Evolutionary conservation across 2,113 vertebrate genomes (phyloP), one percentile per base, ranked within the genome.

Genomic region (Chionodraco myersi): DNA sequence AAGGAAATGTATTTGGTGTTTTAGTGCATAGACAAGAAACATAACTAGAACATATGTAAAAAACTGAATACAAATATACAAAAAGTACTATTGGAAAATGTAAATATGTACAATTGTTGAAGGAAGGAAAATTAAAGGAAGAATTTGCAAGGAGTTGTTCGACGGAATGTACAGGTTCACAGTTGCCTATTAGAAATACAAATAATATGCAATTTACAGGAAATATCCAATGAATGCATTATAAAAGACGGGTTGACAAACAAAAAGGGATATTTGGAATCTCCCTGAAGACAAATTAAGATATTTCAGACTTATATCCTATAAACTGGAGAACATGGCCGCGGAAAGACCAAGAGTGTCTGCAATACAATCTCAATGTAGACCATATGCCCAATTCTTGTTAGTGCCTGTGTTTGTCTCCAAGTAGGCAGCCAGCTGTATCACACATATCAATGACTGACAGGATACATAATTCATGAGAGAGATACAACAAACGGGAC

Each of bases 381-480:
- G 64, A 77, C 45, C 36, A 67, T 41, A 49, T 52, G 48, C n/a
- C 26, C 36, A 16, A 52, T 63, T 45, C 6, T 54, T 26, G 14
- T 6, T 65, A 59, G 67, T 74, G 71, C 61, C 34, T 71, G 60
- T 61, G 30, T 78, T 75, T 21, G 23, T 64, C 10, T 79, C 34
- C 34, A n/a, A 81, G 68, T 74, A 61, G 68, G 16, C 54, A 80
- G 75, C 12, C 59, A 49, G 30, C 51, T 83, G 77, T 83, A 63
- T 77, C 72, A 62, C 72, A 54, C 71, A 69, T 86, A 90, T 92
- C 85, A 88, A 41, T 91, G 84, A 84, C 77, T 63, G 57, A 44
- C 57, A 57, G 34, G 61, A 23, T 92, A 2, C 79, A 93, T 93
- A 91, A 94, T 91, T 93, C 49, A 92, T 91, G 67, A 79, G 48